phyloP scores from a whole-genome alignment of 2,888 invertebrate genomes.

The Coenonympha glycerion region DNA sequence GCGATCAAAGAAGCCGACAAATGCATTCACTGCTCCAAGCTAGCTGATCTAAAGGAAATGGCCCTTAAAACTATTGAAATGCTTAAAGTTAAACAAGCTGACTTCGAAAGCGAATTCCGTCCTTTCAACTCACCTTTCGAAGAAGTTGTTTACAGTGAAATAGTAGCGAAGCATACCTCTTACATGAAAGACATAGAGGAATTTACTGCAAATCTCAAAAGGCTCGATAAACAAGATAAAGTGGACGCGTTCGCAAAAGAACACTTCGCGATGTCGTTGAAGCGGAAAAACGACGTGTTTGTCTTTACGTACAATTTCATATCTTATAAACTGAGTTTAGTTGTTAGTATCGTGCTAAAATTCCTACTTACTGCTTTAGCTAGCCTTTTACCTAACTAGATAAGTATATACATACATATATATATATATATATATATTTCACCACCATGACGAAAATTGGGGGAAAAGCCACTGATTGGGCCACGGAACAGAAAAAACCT shows the following conservation, averaged over 20 bases:
- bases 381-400: too few species aligned
- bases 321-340: slow-evolving; percentile 34
- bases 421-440: too few species aligned
- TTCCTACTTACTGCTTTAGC: too few species aligned
- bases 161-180: slow-evolving; percentile 32
- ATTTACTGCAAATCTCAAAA: slow-evolving; percentile 33
- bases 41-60: slow-evolving; percentile 36
- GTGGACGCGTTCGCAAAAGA: slow-evolving; percentile 39
- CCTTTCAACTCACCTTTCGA: slow-evolving; percentile 37
- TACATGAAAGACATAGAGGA: slow-evolving; percentile 34
- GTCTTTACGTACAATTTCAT: slow-evolving; percentile 42
- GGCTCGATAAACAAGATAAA: slow-evolving; percentile 37
- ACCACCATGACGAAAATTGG: too few species aligned
- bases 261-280: slow-evolving; percentile 38
- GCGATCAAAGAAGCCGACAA: slow-evolving; percentile 39
- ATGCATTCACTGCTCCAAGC: slow-evolving; percentile 30
- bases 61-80: slow-evolving; percentile 39
- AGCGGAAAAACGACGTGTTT: slow-evolving; percentile 40
- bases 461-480: too few species aligned
- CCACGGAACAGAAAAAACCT: too few species aligned
- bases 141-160: slow-evolving; percentile 37
- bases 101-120: slow-evolving; percentile 41
- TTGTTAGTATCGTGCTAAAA: background rate
- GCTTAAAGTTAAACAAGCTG: slow-evolving; percentile 37
- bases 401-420: too few species aligned